Evolutionary conservation across 2,113 vertebrate genomes (phyloP).

Genomic region (Forbesichthys agassizii): DNA sequence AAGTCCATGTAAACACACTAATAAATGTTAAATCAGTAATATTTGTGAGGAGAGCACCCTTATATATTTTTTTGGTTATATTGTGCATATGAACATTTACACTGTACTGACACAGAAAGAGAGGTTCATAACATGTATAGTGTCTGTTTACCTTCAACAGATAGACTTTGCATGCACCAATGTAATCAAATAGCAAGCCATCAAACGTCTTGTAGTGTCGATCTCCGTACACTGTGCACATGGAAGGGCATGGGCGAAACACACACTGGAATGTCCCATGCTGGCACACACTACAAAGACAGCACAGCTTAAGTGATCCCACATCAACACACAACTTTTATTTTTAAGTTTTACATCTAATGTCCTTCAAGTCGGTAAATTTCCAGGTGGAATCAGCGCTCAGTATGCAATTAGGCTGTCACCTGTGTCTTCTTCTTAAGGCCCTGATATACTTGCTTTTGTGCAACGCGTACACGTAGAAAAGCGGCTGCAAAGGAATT

Average conservation of each 20-base stretch:
- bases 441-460: too few species aligned
- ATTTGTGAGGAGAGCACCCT: too few species aligned
- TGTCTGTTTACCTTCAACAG: slow-evolving; percentile 84
- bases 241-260: slow-evolving; percentile 89
- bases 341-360: slow-evolving; percentile 37
- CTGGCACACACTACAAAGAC: slow-evolving; percentile 84
- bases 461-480: too few species aligned
- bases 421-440: slow-evolving; percentile 48
- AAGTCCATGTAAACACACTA: too few species aligned
- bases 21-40: too few species aligned
- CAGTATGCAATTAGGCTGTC: slow-evolving; percentile 63
- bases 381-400: slow-evolving; percentile 53
- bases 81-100: neutral
- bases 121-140: neutral
- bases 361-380: slow-evolving; percentile 33
- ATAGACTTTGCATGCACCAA: slow-evolving; percentile 89
- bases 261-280: slow-evolving; percentile 88
- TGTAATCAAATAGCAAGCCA: slow-evolving; percentile 89
- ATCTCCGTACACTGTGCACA: slow-evolving; percentile 91
- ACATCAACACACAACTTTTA: slow-evolving; percentile 51
- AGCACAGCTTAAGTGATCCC: slow-evolving; percentile 42
- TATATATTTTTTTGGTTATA: neutral
- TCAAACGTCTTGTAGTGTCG: slow-evolving; percentile 95
- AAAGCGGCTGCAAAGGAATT: too few species aligned
- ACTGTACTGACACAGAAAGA: neutral